Base-by-base conservation (phyloP, 2,888 invertebrate species). In the Drosophila parthenogenetica region DNA sequence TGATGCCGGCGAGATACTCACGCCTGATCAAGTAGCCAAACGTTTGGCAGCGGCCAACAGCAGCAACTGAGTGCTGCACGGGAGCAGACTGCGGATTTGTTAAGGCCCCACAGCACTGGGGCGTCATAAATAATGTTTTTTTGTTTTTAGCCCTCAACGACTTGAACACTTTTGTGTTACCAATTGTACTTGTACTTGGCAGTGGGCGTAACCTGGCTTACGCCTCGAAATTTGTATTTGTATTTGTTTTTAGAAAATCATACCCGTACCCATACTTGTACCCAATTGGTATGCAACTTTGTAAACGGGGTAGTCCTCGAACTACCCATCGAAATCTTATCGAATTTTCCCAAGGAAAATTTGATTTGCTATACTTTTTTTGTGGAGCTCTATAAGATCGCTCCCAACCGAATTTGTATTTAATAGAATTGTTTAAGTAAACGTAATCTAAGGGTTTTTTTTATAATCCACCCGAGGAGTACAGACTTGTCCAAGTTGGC, bases 1-100 rank as follows among this genome's bases (percentile, higher is more conserved):
- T 5, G 97, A 97, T 91, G 96, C 95, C 55, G 95, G 95, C 53
- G 95, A 95, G 91, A 95, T 95, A 81, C 93, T 95, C 5, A 91
- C 92, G 0, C 93, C 92, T 11, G 90, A 92, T 5, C 91, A 92
- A 77, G 91, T 92, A 51, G 92, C 92, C 50, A 84, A 87, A 64
- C 90, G 92, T 13, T 79, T 92, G 74, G 79, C 89, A 45, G 85
- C 89, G 25, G 88, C 91, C 0, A 91, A 91, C 69, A 78, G 78
- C 57, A 81, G 79, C 49, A 90, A 63, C 48, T 76, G 68, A 69
- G 77, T 13, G 35, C 65, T 10, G 84, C 87, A 87, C 51, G 50
- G 61, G n/a, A 49, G 58, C 39, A 17, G 39, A 35, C 46, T 60
- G 81, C 88, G 65, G 79, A 39, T 55, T 66, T 54, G 39, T 22